Conservation (phyloP, 2,888 invertebrate genomes). For the Apodemia hepburni region DNA sequence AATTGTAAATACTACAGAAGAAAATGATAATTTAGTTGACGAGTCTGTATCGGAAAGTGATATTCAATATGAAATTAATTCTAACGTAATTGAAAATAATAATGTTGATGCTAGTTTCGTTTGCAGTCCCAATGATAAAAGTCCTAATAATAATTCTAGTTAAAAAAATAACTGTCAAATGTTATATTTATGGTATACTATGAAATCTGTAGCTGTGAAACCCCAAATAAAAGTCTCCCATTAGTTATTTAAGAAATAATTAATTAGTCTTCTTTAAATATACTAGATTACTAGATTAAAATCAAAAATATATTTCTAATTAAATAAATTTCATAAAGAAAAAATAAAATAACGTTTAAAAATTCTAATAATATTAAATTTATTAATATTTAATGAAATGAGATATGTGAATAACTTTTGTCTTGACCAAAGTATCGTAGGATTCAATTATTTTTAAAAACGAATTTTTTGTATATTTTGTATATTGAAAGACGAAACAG, state of each 20-base stretch:
- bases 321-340: not conserved
- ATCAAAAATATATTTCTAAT: slow-evolving; percentile 2
- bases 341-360: not conserved
- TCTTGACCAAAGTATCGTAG: slow-evolving; percentile 39
- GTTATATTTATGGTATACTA: slow-evolving; percentile 28
- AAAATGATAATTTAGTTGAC: slow-evolving; percentile 38
- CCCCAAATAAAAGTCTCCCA: slow-evolving; percentile 50
- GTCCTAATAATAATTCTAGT: slow-evolving; percentile 71
- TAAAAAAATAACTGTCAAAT: slow-evolving; percentile 38
- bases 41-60: slow-evolving; percentile 21
- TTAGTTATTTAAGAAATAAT: slow-evolving; percentile 32
- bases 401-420: slow-evolving; percentile 20
- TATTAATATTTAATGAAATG: slow-evolving; percentile 33
- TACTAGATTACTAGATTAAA: slow-evolving; percentile 6
- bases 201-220: slow-evolving; percentile 43
- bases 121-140: slow-evolving; percentile 46
- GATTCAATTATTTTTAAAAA: slow-evolving; percentile 28
- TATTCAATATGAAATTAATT: slow-evolving; percentile 65
- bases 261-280: slow-evolving; percentile 6
- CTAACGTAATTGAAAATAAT: slow-evolving; percentile 55
- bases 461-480: slow-evolving; percentile 58
- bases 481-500: slow-evolving; percentile 63
- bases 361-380: slow-evolving; percentile 21
- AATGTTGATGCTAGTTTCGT: slow-evolving; percentile 44
- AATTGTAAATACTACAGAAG: slow-evolving; percentile 43